Evolutionary conservation across 2,797 vertebrate species (phyloP).

Genomic region (Streptopelia turtur): DNA sequence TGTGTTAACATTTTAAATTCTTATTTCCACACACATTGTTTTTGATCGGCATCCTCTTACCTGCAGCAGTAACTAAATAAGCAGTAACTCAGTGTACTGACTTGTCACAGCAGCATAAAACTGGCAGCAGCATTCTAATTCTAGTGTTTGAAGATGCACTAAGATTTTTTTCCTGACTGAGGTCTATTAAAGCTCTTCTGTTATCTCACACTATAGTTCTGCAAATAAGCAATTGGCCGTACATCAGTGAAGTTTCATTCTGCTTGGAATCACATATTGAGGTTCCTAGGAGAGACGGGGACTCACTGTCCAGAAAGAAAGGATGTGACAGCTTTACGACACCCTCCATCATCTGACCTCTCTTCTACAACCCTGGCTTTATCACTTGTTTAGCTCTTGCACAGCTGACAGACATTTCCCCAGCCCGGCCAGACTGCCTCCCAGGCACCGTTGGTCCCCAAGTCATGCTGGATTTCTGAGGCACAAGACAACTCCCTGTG

Average conservation of each 20-base stretch:
- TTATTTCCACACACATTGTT: not conserved
- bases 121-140: not conserved
- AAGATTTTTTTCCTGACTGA: not conserved
- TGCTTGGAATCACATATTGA: not conserved
- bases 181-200: not conserved
- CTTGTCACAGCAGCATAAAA: not conserved
- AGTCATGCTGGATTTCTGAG: not conserved
- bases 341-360: not conserved
- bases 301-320: not conserved
- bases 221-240: not conserved
- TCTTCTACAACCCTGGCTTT: not conserved
- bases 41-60: not conserved
- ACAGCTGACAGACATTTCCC: not conserved
- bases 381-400: not conserved
- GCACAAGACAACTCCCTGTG: not conserved
- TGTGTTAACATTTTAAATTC: not conserved
- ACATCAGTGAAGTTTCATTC: not conserved
- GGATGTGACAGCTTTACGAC: not conserved
- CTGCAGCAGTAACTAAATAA: not conserved
- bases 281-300: not conserved
- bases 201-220: not conserved
- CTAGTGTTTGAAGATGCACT: not conserved
- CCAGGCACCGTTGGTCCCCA: not conserved
- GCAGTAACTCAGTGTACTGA: not conserved
- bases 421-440: not conserved